phyloP scores from a whole-genome alignment of 2,888 invertebrate species.

The Acronicta aceris region DNA sequence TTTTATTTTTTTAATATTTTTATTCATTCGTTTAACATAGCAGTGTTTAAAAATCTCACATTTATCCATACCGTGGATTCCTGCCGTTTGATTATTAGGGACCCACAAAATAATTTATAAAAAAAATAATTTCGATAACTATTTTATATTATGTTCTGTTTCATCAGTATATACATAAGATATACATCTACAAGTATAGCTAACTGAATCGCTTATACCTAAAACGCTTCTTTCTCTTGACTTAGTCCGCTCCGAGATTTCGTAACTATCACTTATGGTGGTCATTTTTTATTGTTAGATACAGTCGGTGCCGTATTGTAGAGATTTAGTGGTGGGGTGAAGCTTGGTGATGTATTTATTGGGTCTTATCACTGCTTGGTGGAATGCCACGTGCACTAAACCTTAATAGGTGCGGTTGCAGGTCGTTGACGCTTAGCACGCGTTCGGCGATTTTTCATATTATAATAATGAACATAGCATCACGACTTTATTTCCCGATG shows the following conservation, averaged over 20 bases:
- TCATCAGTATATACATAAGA: too few species aligned
- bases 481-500: not conserved
- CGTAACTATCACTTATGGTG: constrained; percentile 78
- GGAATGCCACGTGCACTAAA: constrained; percentile 66
- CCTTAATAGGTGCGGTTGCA: constrained; percentile 59
- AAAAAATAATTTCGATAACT: too few species aligned
- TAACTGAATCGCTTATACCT: too few species aligned
- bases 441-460: constrained; percentile 21
- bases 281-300: constrained; percentile 84
- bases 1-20: too few species aligned
- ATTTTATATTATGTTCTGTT: too few species aligned
- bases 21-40: too few species aligned
- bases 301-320: constrained; percentile 73
- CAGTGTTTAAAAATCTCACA: too few species aligned
- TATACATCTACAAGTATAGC: too few species aligned
- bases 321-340: constrained; percentile 77
- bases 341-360: constrained; percentile 83
- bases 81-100: too few species aligned
- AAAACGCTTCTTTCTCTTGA: constrained; percentile 30
- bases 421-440: constrained; percentile 48
- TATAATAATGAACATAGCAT: not conserved
- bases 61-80: too few species aligned
- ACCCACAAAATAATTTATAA: too few species aligned
- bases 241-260: constrained; percentile 62
- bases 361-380: constrained; percentile 80